Evolutionary conservation across 2,888 invertebrate genomes (phyloP).

Genomic region (Didymodactylos carnosus): DNA sequence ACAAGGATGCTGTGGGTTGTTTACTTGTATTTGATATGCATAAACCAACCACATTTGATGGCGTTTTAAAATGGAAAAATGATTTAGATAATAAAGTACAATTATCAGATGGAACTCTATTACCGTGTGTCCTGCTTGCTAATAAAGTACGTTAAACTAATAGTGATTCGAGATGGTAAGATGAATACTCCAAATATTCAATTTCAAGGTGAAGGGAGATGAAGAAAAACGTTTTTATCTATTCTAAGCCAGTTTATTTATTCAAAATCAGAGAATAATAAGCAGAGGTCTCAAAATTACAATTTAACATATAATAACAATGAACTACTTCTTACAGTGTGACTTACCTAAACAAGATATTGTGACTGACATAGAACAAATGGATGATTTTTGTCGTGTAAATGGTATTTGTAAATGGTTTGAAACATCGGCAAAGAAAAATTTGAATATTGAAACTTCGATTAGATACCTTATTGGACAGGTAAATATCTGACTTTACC

Average conservation of each 20-base stretch:
- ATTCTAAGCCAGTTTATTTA: no score
- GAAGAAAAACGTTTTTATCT: no score
- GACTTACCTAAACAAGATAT: constrained; percentile 38
- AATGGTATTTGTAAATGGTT: constrained; percentile 43
- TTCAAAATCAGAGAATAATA: no score
- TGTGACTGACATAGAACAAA: constrained; percentile 38
- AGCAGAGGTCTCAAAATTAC: no score
- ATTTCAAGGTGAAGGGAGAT: no score
- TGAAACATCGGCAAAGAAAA: constrained; percentile 43
- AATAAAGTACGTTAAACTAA: constrained; percentile 41
- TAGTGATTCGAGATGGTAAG: no score
- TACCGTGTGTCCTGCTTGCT: constrained; percentile 42
- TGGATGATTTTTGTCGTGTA: constrained; percentile 41
- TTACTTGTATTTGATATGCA: constrained; percentile 42
- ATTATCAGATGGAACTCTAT: constrained; percentile 38
- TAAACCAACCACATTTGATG: constrained; percentile 40
- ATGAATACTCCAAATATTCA: no score
- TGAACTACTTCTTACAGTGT: constrained; percentile 37
- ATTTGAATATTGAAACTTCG: constrained; percentile 69
- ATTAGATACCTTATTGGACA: not conserved
- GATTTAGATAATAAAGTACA: constrained; percentile 42
- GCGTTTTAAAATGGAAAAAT: constrained; percentile 43
- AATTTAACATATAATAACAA: constrained; percentile 14
- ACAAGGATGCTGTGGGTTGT: constrained; percentile 39
- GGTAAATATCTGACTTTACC: not conserved